phyloP scores from a whole-genome alignment of 2,888 invertebrate genomes.

The Ochropacha duplaris region DNA sequence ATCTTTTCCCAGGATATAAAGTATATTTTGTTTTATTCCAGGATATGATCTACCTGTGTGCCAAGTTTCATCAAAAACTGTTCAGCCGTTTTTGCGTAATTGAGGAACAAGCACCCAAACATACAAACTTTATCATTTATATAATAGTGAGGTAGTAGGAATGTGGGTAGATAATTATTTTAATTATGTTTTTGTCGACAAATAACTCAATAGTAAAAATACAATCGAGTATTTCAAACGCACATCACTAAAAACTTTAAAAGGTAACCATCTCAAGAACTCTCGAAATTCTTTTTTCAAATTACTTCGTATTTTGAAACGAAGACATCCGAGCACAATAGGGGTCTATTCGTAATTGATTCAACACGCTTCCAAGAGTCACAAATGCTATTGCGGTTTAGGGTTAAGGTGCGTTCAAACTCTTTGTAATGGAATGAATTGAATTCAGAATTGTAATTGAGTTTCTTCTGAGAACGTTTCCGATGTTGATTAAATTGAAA shows the following conservation, averaged over 20 bases:
- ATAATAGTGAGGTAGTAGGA: too few species aligned
- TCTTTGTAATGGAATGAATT: conserved; percentile 50
- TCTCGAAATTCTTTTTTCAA: conserved; percentile 26
- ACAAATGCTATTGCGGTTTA: conserved; percentile 40
- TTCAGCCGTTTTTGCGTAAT: too few species aligned
- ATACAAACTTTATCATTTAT: too few species aligned
- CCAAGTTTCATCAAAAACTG: too few species aligned
- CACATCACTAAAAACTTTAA: conserved; percentile 13
- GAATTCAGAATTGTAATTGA: conserved; percentile 46
- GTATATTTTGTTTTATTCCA: too few species aligned
- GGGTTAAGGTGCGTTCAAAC: conserved; percentile 41
- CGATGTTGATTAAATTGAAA: too few species aligned
- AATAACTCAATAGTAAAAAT: neutral
- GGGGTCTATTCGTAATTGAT: conserved; percentile 58
- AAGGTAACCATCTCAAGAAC: conserved; percentile 8
- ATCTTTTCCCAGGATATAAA: too few species aligned
- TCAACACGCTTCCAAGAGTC: conserved; percentile 58
- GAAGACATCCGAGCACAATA: conserved; percentile 47
- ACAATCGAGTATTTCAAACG: neutral
- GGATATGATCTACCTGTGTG: too few species aligned
- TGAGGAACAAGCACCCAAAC: too few species aligned
- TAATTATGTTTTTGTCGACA: too few species aligned
- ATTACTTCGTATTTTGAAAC: conserved; percentile 39
- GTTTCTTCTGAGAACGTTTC: conserved; percentile 14
- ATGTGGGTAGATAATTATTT: too few species aligned